Base-by-base conservation (phyloP, 2,888 invertebrate species). In the Myopa tessellatipennis region DNA sequence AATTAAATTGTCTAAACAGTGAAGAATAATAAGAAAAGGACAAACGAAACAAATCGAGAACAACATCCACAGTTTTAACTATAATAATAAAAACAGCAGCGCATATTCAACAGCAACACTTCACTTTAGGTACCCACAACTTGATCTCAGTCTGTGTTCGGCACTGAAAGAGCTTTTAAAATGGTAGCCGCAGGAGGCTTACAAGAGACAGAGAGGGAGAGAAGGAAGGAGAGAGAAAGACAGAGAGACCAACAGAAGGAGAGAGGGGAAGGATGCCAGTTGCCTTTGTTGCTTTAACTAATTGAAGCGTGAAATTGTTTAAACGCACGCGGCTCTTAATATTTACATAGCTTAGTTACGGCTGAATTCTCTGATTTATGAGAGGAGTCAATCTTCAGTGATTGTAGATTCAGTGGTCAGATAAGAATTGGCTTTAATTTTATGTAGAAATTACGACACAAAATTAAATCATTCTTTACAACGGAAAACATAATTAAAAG, bases 301-400 rank as follows among this genome's bases (percentile, higher is more conserved):
- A 61, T 61, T 67, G 74, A 74, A 63, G 74, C 74, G 65, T 74
- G 65, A 74, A 74, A 74, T 74, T 67, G 63, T 65, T 26, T 74
- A 63, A 36, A 45, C 14, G 18, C 52, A 45, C 14, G 26, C 67
- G 65, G 50, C 74, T 65, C 52, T 18, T 74, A 63, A n/a, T 65
- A 52, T 74, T 65, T 65, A 36, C 26, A n/a, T 45, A 45, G 45
- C 10, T 45, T 45, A 45, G 45, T 45, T 45, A 61, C n/a, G 73
- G 60, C 38, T 73, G 63, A 73, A 45, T 63, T n/a, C 45, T n/a
- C 8, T 63, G 3, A 40, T 50, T 61, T 26, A 6, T 18, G 40
- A 7, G 60, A 1, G 18, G 38, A 12, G 16, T 18, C 10, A 40
- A 68, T 8, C 14, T 50, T 45, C 3, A 45, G 40, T 4, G 68